Conservation (phyloP, 2,113 vertebrate genomes). For the Sphyrna mokarran region DNA sequence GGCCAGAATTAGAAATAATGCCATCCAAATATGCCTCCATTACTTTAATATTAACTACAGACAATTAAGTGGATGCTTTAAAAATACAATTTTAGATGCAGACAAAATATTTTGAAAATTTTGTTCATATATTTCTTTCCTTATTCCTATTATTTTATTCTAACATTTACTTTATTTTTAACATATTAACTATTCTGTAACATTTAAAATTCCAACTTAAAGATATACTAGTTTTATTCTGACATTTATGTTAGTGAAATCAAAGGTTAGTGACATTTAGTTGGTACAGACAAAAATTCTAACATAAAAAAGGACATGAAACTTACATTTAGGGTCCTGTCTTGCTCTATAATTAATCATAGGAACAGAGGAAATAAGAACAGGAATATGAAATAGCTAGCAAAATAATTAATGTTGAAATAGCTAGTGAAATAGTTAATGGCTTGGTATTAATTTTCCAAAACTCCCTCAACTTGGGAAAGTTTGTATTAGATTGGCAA, state of each 20-base stretch:
- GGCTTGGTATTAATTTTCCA: no score
- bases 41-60: not conserved
- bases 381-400: no score
- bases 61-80: not conserved
- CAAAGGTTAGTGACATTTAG: not conserved
- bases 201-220: not conserved
- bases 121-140: not conserved
- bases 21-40: not conserved
- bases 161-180: not conserved
- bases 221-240: not conserved
- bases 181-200: not conserved
- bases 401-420: no score
- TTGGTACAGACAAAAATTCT: not conserved
- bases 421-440: no score
- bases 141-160: not conserved
- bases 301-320: not conserved
- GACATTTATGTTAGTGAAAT: not conserved
- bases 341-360: not conserved
- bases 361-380: no score
- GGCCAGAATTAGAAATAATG: not conserved
- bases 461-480: no score
- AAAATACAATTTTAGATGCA: not conserved
- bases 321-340: not conserved
- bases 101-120: not conserved
- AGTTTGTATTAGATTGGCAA: no score